Conservation (phyloP, 2,888 invertebrate genomes). For the Pasiphila rectangulata region DNA sequence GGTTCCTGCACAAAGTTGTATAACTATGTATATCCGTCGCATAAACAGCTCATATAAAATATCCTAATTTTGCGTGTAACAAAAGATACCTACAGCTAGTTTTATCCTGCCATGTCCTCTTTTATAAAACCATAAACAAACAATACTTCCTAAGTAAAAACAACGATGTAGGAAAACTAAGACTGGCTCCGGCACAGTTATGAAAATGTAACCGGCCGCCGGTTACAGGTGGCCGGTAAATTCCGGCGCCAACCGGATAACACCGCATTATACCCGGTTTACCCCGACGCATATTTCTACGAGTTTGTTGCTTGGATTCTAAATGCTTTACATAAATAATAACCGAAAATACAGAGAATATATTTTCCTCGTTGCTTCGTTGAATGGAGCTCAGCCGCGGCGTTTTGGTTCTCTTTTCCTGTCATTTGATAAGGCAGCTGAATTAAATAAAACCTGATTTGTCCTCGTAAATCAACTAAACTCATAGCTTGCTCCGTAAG, state of each 20-base stretch:
- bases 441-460: neutral
- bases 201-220: slow-evolving; percentile 59
- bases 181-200: slow-evolving; percentile 31
- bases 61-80: too few species aligned
- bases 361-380: neutral
- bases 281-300: slow-evolving; percentile 25
- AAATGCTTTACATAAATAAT: slow-evolving; percentile 18
- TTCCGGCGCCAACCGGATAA: slow-evolving; percentile 53
- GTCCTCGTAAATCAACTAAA: neutral
- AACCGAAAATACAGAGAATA: slow-evolving; percentile 1
- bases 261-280: slow-evolving; percentile 41
- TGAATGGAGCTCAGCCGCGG: neutral
- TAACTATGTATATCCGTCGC: too few species aligned
- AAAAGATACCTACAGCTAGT: too few species aligned
- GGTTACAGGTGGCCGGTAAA: slow-evolving; percentile 71
- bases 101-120: too few species aligned
- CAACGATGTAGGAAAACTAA: neutral
- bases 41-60: too few species aligned
- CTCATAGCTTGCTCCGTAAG: too few species aligned
- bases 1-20: too few species aligned
- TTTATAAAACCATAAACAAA: neutral
- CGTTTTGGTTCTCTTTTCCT: neutral
- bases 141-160: neutral
- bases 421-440: neutral
- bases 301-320: slow-evolving; percentile 16